Evolutionary conservation across 2,113 vertebrate genomes (phyloP), one percentile per base, ranked within the genome.

Genomic region (Oryzias javanicus): DNA sequence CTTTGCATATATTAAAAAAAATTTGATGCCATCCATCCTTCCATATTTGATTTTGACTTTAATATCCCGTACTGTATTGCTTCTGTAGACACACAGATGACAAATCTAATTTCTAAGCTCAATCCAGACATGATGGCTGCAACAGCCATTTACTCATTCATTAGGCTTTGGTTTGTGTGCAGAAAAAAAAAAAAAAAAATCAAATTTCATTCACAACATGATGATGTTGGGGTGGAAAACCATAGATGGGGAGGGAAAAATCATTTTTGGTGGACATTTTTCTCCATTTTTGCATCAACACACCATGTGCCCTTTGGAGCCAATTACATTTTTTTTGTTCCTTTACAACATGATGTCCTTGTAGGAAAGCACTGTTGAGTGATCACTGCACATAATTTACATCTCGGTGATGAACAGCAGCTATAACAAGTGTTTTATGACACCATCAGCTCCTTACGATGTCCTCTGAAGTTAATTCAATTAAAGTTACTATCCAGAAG

Each of bases 391-490:
- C 82, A 76, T 89, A 74, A 89, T 91, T 90, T 90, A 87, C 82
- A 89, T 89, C 84, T 79, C 64, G 71, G 83, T 89, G 87, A 91
- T 90, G 87, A 90, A 89, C 86, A 82, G 81, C 75, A 70, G 85
- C 87, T 78, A 83, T 89, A 91, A 89, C 86, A 85, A 82, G 79
- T 72, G 76, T 83, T 92, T 92, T 91, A 91, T 86, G 88, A 88
- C 84, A 86, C 87, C 81, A 87, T 90, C 89, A 84, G 79, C 72
- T 72, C 70, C 83, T 86, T 86, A 91, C 79, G 84, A 86, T 82
- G 88, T 85, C 85, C 85, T 89, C 86, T 58, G 81, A 88, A 91
- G 89, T 91, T 90, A 89, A 91, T 91, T 92, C 82, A 88, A 90
- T 91, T 88, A 91, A 91, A 91, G 85, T 80, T 55, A 78, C 86